Conservation (phyloP, 1,140 invertebrate genomes). For the Drosophila grimshawi region DNA sequence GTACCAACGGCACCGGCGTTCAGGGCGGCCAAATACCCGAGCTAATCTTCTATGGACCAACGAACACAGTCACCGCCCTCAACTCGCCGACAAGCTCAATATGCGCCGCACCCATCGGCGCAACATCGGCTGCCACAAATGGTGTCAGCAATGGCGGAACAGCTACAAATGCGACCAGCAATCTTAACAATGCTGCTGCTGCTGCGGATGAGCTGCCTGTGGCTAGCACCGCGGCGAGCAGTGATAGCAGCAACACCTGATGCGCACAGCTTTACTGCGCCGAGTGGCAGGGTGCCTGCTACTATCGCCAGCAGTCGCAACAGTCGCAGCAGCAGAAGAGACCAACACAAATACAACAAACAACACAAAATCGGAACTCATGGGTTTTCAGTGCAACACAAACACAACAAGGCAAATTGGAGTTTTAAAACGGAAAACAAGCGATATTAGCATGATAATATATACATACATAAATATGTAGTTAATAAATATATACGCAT, state of each 20-base stretch:
- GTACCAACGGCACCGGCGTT: constrained; percentile 96
- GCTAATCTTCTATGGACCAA: constrained; percentile 95
- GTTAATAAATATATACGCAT: constrained; percentile 30
- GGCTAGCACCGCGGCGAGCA: constrained; percentile 14
- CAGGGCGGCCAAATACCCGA: constrained; percentile 98
- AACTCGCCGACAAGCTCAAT: constrained; percentile 78
- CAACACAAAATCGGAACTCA: constrained; percentile 75
- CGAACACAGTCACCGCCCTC: constrained; percentile 84
- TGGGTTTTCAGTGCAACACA: constrained; percentile 76
- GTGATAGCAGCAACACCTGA: constrained; percentile 67
- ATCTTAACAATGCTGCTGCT: constrained; percentile 35
- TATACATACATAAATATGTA: constrained; percentile 47
- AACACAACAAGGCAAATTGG: constrained; percentile 69
- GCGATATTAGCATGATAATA: constrained; percentile 50
- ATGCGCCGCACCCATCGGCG: constrained; percentile 66
- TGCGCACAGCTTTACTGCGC: constrained; percentile 73
- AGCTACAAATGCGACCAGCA: constrained; percentile 23
- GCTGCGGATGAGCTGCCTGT: constrained; percentile 53
- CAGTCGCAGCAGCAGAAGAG: constrained; percentile 54
- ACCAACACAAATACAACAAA: constrained; percentile 52
- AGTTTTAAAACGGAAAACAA: constrained; percentile 54
- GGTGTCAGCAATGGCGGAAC: constrained; percentile 14
- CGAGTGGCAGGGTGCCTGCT: constrained; percentile 68
- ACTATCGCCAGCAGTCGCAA: constrained; percentile 64
- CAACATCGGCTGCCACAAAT: constrained; percentile 17